A percentile compares a stretch with the other conserved stretches of the same genome.
Evolutionary conservation across 2,797 vertebrate genomes (phyloP).

Genomic region (Fringilla coelebs): DNA sequence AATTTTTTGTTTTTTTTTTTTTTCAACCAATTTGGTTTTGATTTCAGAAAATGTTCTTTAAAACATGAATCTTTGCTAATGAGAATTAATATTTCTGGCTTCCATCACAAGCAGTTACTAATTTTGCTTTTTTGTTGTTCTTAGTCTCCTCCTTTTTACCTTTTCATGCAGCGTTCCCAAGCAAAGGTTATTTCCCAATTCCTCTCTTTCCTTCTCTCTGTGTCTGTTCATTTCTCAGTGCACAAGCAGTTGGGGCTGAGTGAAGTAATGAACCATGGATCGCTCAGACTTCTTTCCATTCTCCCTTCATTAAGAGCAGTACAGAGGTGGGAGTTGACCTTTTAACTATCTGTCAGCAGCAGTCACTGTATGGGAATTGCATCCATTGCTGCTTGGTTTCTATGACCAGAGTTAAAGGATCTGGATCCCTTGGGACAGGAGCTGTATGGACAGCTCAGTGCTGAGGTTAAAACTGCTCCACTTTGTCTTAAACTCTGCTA

Average conservation of each 20-base stretch:
- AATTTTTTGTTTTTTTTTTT: accelerated
- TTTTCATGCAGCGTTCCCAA: not conserved
- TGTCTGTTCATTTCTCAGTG: not conserved
- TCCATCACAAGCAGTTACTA: not conserved
- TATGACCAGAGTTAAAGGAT: not conserved
- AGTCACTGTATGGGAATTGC: not conserved
- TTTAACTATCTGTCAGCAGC: not conserved
- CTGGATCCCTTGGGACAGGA: not conserved
- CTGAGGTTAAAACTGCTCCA: not conserved
- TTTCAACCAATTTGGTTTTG: not conserved
- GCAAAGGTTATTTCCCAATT: not conserved
- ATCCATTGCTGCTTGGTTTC: not conserved
- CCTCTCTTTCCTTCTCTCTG: not conserved
- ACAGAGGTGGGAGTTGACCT: not conserved
- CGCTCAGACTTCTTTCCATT: not conserved
- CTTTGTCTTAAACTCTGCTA: not conserved
- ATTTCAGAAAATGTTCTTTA: not conserved
- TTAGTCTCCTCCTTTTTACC: not conserved
- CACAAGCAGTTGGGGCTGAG: not conserved
- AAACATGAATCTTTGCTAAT: not conserved
- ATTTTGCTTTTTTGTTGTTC: not conserved
- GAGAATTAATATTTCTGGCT: not conserved
- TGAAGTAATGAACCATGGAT: not conserved
- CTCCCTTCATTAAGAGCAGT: not conserved
- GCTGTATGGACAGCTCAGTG: not conserved